Percentiles rank a stretch among this genome's conserved stretches.
Evolutionary conservation across 2,888 invertebrate genomes (phyloP).

Genomic region (Epistrophella euchroma): DNA sequence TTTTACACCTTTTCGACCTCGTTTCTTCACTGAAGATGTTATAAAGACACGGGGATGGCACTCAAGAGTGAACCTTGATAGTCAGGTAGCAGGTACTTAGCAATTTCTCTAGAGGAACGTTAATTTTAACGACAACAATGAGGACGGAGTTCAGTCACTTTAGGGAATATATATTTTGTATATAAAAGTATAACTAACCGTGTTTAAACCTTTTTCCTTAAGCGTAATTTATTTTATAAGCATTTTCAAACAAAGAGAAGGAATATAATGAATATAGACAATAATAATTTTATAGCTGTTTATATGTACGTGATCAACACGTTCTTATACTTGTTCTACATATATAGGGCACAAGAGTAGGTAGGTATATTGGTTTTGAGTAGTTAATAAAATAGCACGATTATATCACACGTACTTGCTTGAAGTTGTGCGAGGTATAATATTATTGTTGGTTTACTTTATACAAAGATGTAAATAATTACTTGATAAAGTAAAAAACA

Average conservation of each 20-base stretch:
- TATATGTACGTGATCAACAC: constrained; percentile 18
- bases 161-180: constrained; percentile 49
- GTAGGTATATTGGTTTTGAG: not conserved
- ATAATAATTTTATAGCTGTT: constrained; percentile 25
- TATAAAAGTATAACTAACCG: constrained; percentile 4
- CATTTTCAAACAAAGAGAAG: constrained; percentile 30
- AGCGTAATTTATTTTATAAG: constrained; percentile 42
- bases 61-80: constrained; percentile 73
- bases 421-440: too few species aligned
- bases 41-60: constrained; percentile 63
- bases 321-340: not conserved
- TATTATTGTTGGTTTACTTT: too few species aligned
- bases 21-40: constrained; percentile 68
- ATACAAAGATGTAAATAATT: too few species aligned
- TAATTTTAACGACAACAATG: constrained; percentile 75
- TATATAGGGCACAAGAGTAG: not conserved
- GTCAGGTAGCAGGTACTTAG: constrained; percentile 76
- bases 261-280: constrained; percentile 41
- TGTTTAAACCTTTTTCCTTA: constrained; percentile 31
- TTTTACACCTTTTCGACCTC: constrained; percentile 75
- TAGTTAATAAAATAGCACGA: not conserved
- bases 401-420: not conserved
- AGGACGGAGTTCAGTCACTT: constrained; percentile 68
- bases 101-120: constrained; percentile 75
- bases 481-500: too few species aligned